These are phyloP conservation scores for Drosophila parthenogenetica DNA, from an alignment of 2,888 invertebrate species.

Conservation along the genomic window DNA sequence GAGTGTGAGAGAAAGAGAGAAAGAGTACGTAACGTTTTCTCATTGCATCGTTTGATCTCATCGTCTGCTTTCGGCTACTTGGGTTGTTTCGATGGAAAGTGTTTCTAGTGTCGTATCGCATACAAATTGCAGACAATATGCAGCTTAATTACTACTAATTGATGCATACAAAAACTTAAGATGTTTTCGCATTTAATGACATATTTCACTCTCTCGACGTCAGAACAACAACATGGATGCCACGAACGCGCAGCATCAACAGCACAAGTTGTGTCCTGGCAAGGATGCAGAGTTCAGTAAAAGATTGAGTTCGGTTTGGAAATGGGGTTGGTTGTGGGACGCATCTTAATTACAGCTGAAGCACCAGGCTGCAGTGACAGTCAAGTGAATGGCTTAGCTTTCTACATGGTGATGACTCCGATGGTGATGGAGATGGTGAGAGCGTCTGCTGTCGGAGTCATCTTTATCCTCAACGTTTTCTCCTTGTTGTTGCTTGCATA, in stretches of 20 bases:
- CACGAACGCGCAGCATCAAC: constrained; percentile 33
- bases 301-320: neutral
- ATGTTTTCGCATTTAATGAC: constrained; percentile 82
- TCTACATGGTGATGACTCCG: constrained; percentile 28
- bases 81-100: constrained; percentile 40
- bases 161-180: constrained; percentile 84
- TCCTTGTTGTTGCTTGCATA: constrained; percentile 71
- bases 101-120: constrained; percentile 62
- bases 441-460: constrained; percentile 18
- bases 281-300: constrained; percentile 55
- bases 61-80: constrained; percentile 52
- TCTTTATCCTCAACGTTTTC: constrained; percentile 23
- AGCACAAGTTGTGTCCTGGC: constrained; percentile 64
- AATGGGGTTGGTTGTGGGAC: constrained; percentile 20
- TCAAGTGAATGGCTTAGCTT: constrained; percentile 53
- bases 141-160: constrained; percentile 84
- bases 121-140: constrained; percentile 83
- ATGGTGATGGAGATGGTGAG: constrained; percentile 6
- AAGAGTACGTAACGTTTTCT: constrained; percentile 43
- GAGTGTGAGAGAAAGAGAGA: constrained; percentile 6
- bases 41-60: constrained; percentile 62
- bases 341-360: constrained; percentile 80
- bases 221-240: constrained; percentile 62
- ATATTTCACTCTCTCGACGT: constrained; percentile 74
- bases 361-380: constrained; percentile 56